These are phyloP conservation scores for Neoitamus cyanurus DNA, from an alignment of 2,888 invertebrate genomes.

Conservation along the genomic window DNA sequence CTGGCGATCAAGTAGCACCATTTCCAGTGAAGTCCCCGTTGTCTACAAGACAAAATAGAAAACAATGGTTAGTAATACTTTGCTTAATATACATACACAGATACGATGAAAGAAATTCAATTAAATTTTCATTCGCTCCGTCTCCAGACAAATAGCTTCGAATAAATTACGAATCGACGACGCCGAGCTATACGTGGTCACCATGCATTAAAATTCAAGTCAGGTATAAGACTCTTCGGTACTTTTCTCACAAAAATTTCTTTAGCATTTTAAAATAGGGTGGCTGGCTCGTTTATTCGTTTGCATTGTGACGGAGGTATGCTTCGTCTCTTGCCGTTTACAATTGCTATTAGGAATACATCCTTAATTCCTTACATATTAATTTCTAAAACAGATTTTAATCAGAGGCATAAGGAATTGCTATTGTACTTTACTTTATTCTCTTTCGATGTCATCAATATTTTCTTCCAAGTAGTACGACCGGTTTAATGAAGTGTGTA, in stretches of 20 bases:
- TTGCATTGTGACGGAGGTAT: neutral
- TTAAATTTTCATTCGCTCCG: conserved; percentile 30
- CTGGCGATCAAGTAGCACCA: neutral
- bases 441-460: too few species aligned
- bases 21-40: neutral
- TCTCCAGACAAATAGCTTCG: conserved; percentile 14
- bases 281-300: neutral
- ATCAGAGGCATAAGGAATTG: neutral
- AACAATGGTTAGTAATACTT: conserved; percentile 4
- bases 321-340: neutral
- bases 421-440: too few species aligned
- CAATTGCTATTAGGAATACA: neutral
- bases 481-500: too few species aligned
- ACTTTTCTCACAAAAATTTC: conserved; percentile 16
- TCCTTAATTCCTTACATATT: neutral
- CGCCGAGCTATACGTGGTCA: conserved; percentile 5
- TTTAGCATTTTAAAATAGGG: neutral
- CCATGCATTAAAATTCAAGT: conserved; percentile 2
- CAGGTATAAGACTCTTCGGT: conserved; percentile 25
- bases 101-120: neutral
- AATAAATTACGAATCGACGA: conserved; percentile 17
- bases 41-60: conserved; percentile 32
- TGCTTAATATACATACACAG: neutral
- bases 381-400: neutral
- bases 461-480: too few species aligned